Evolutionary conservation across 64 coral and sea anemone species (phyloP).

Genomic region (Montipora capricornis): DNA sequence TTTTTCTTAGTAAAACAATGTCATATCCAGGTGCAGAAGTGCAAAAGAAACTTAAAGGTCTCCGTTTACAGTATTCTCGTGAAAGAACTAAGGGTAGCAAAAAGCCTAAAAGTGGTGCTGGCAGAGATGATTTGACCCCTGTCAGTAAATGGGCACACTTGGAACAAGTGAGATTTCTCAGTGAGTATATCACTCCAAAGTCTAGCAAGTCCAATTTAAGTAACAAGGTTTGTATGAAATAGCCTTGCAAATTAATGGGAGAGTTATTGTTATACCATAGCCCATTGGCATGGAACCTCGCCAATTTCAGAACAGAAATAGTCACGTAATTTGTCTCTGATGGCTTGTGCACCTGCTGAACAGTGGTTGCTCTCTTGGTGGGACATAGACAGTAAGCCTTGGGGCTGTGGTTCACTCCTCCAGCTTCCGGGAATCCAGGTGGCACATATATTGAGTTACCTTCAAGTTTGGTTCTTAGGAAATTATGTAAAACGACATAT

Average conservation of each 20-base stretch:
- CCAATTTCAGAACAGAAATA: not conserved
- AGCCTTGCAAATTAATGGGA: not conserved
- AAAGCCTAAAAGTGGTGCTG: not conserved
- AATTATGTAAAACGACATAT: not conserved
- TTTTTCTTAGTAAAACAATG: not conserved
- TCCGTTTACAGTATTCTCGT: not conserved
- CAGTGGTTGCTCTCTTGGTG: not conserved
- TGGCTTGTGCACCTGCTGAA: not conserved
- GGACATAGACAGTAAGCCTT: constrained; percentile 3
- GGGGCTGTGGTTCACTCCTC: constrained; percentile 7
- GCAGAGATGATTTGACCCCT: not conserved
- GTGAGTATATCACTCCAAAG: not conserved
- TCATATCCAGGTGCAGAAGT: not conserved
- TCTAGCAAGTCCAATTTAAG: not conserved
- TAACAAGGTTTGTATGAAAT: not conserved
- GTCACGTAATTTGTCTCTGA: not conserved
- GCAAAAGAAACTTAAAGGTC: not conserved
- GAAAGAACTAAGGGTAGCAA: not conserved
- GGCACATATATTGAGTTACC: not conserved
- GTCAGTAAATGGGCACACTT: not conserved
- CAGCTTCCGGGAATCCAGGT: not conserved
- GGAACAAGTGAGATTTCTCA: constrained; percentile 5
- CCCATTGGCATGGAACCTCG: not conserved
- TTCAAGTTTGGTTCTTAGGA: not conserved
- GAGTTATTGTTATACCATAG: not conserved